Evolutionary conservation across 2,113 vertebrate species (phyloP).

Genomic region (Larimichthys polyactis): DNA sequence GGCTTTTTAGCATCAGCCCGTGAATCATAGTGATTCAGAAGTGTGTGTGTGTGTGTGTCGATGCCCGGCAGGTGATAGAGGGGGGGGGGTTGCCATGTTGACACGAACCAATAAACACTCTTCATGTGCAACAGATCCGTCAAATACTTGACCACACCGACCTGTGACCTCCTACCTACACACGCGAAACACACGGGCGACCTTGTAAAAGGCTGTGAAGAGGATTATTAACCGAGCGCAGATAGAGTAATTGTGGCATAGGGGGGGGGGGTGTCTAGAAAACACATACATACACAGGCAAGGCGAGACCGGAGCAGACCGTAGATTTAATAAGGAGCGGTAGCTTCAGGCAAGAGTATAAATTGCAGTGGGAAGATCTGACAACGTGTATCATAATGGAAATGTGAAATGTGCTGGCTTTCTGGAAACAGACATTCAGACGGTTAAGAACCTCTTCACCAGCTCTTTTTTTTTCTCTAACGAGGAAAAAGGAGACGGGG

Average conservation of each 20-base stretch:
- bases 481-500: conserved; percentile 55
- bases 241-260: conserved; percentile 60
- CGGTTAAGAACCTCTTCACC: conserved; percentile 72
- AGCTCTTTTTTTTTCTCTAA: conserved; percentile 67
- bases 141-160: conserved; percentile 67
- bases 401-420: conserved; percentile 75
- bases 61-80: conserved; percentile 59
- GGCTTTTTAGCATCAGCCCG: conserved; percentile 23
- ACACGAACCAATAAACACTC: conserved; percentile 77
- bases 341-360: conserved; percentile 73
- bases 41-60: conserved; percentile 30
- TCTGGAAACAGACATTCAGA: conserved; percentile 75
- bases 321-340: conserved; percentile 75
- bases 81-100: conserved; percentile 67
- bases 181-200: conserved; percentile 32
- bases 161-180: conserved; percentile 79
- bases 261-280: conserved; percentile 24
- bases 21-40: conserved; percentile 66
- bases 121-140: conserved; percentile 68
- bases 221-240: conserved; percentile 47
- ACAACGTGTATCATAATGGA: conserved; percentile 79
- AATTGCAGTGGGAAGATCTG: conserved; percentile 79
- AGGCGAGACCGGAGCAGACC: conserved; percentile 47
- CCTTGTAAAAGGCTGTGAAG: conserved; percentile 56
- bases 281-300: conserved; percentile 38